Conservation (phyloP, 92 coral and sea anemone species). For the Zoanthus sansibaricus region DNA sequence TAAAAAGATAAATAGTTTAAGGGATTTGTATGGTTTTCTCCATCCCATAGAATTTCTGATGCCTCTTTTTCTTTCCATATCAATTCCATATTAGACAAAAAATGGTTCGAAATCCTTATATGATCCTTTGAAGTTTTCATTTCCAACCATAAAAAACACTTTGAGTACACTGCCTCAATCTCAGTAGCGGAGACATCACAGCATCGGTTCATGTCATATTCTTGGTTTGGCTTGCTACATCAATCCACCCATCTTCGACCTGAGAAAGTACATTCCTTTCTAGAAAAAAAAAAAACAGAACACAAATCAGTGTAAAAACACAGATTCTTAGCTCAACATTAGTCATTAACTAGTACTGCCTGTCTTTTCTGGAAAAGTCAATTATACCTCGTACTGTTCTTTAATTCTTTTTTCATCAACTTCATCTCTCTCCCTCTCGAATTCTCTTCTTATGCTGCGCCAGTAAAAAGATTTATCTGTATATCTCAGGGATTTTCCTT, state of each 20-base stretch:
- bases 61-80: too few species aligned
- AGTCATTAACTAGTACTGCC: neutral
- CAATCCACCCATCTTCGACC: slow-evolving; percentile 79
- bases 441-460: slow-evolving; percentile 74
- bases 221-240: neutral
- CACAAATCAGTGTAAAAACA: neutral
- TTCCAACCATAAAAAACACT: too few species aligned
- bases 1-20: too few species aligned
- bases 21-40: too few species aligned
- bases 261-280: slow-evolving; percentile 84
- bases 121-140: too few species aligned
- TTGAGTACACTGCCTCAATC: too few species aligned
- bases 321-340: neutral
- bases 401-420: slow-evolving; percentile 71
- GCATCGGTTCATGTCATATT: too few species aligned
- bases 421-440: slow-evolving; percentile 87
- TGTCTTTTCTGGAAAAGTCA: neutral
- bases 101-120: too few species aligned
- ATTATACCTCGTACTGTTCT: slow-evolving; percentile 83
- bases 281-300: slow-evolving; percentile 32
- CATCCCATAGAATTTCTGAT: too few species aligned
- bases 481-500: slow-evolving; percentile 67
- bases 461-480: slow-evolving; percentile 79
- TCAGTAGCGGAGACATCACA: too few species aligned
- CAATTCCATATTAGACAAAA: too few species aligned